A percentile compares a stretch with the other conserved stretches of the same genome.
Conservation (phyloP, 37 sponge, comb jelly and placozoan genomes). For the Dysidea cf. avara region DNA sequence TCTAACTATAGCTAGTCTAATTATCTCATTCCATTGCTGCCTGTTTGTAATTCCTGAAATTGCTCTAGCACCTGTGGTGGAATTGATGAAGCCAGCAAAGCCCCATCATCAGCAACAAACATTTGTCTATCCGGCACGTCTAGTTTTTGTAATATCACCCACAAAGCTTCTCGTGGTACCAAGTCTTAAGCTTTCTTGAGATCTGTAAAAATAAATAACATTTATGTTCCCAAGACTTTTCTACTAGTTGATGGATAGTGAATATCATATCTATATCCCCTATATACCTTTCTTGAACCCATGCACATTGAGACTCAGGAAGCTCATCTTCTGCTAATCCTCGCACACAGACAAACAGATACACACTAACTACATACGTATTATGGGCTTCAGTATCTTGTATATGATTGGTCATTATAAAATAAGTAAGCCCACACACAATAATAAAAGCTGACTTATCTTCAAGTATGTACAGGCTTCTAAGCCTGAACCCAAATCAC, state of each 20-base stretch:
- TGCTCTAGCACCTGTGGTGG: conserved; percentile 23
- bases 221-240: not conserved
- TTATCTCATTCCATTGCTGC: conserved; percentile 13
- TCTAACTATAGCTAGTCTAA: not conserved
- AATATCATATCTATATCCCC: not conserved
- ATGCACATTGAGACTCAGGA: conserved; percentile 5
- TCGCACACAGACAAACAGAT: no score
- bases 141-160: not conserved
- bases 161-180: conserved; percentile 8
- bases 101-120: conserved; percentile 17
- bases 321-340: not conserved
- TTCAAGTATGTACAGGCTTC: no score
- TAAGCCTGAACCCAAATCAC: no score
- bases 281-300: not conserved
- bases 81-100: conserved; percentile 8
- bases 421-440: no score
- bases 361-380: no score
- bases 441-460: no score
- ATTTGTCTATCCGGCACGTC: conserved; percentile 12
- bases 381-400: no score
- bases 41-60: conserved; percentile 17
- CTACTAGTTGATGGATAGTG: no score
- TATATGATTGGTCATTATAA: no score
- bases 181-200: conserved; percentile 25
- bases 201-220: conserved; percentile 4